Evolutionary conservation across 2,113 vertebrate genomes (phyloP).

Genomic region (Noturus placidus): DNA sequence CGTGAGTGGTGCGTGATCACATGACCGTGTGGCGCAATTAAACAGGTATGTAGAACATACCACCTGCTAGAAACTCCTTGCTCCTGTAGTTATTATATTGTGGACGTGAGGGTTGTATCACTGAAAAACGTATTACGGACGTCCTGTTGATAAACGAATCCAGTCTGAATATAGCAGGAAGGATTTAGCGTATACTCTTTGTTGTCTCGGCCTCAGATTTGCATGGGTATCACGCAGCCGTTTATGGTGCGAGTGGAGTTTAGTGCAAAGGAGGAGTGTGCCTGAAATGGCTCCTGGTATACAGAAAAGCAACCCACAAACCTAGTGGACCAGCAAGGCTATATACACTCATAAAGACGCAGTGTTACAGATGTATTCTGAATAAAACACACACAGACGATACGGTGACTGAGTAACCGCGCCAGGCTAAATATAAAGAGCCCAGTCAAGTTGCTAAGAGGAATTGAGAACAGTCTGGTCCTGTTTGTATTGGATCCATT

Average conservation of each 20-base stretch:
- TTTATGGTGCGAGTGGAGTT: background rate
- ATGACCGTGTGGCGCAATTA: background rate
- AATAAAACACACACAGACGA: background rate
- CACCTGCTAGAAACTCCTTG: background rate
- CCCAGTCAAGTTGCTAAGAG: constrained; percentile 24
- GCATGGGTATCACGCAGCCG: background rate
- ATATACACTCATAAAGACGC: background rate
- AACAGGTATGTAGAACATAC: background rate
- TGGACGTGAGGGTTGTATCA: background rate
- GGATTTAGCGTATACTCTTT: background rate
- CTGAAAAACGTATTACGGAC: background rate
- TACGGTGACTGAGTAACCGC: background rate
- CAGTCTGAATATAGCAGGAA: background rate
- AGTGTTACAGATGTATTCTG: background rate
- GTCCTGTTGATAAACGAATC: background rate
- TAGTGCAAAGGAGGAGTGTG: background rate
- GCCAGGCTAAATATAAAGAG: constrained; percentile 31
- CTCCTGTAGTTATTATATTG: background rate
- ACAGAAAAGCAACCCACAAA: background rate
- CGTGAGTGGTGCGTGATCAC: background rate
- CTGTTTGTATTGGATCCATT: constrained; percentile 35
- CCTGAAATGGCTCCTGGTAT: constrained; percentile 44
- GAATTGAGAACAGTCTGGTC: constrained; percentile 22
- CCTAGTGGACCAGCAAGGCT: background rate
- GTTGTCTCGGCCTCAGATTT: background rate